Conservation (phyloP, 1,140 invertebrate genomes). For the Heterodera carotae region DNA sequence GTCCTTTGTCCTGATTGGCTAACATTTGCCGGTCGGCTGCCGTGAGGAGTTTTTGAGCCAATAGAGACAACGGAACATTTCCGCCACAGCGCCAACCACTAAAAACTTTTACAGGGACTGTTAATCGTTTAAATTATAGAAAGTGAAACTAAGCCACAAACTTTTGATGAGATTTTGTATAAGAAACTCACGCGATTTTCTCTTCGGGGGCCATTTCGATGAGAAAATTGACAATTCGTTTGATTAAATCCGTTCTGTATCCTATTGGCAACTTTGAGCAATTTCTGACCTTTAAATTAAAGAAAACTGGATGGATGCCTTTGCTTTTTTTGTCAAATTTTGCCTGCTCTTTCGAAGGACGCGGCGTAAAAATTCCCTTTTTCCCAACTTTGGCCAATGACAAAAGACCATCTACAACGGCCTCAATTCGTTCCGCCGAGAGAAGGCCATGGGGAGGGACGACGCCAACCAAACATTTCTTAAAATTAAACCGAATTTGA, state of each 20-base stretch:
- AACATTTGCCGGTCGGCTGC: slow-evolving; percentile 31
- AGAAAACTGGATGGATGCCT: slow-evolving; percentile 12
- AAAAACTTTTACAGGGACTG: not conserved
- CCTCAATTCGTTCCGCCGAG: slow-evolving; percentile 21
- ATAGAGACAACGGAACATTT: slow-evolving; percentile 15
- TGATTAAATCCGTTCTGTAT: slow-evolving; percentile 20
- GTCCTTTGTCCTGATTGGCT: slow-evolving; percentile 34
- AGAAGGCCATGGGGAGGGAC: slow-evolving; percentile 34
- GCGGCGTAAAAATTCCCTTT: slow-evolving; percentile 32
- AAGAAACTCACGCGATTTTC: slow-evolving; percentile 33
- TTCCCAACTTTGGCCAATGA: slow-evolving; percentile 18
- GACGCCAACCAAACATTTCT: slow-evolving; percentile 42
- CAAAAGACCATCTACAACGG: slow-evolving; percentile 34
- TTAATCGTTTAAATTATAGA: too few species aligned
- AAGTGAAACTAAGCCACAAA: too few species aligned
- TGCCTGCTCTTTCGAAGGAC: slow-evolving; percentile 13
- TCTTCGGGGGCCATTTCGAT: slow-evolving; percentile 10
- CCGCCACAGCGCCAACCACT: slow-evolving; percentile 24
- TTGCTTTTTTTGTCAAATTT: not conserved
- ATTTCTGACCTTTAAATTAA: slow-evolving; percentile 35
- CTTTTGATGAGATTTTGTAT: too few species aligned
- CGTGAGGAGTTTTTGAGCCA: slow-evolving; percentile 25
- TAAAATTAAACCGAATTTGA: slow-evolving; percentile 19
- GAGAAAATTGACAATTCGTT: slow-evolving; percentile 25
- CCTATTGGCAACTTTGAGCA: slow-evolving; percentile 38